Conservation (phyloP, 2,888 invertebrate species). For the Apotomis betuletana region DNA sequence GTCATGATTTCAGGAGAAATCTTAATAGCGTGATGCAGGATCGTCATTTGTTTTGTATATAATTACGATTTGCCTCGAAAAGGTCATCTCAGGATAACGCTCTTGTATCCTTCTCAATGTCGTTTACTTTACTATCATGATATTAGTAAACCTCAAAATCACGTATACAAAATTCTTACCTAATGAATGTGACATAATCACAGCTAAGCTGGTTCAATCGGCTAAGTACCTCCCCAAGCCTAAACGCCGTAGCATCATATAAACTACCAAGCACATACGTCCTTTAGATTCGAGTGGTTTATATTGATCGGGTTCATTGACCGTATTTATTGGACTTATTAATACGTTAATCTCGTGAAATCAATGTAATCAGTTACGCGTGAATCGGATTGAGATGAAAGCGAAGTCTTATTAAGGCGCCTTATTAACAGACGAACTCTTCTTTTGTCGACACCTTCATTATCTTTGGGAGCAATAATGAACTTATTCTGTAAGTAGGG, state of each 20-base stretch:
- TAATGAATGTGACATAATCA: neutral
- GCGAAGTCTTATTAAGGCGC: neutral
- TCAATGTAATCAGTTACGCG: conserved; percentile 7
- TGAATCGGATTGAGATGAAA: neutral
- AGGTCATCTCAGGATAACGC: no score
- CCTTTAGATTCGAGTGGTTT: neutral
- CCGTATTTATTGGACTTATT: neutral
- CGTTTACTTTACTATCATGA: neutral
- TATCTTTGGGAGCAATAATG: no score
- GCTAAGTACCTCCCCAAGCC: neutral
- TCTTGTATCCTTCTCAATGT: no score
- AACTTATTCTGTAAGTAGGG: no score
- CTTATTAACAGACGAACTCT: no score
- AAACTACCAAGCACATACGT: neutral
- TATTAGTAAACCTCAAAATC: neutral
- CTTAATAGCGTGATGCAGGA: no score
- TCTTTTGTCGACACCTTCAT: no score
- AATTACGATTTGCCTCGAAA: no score
- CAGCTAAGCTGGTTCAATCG: neutral
- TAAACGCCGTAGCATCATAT: neutral
- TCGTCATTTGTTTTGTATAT: no score
- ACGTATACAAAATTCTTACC: neutral
- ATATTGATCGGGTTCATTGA: conserved; percentile 7
- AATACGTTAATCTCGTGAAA: conserved; percentile 5
- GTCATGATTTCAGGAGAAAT: no score